Percentiles rank a stretch among this genome's conserved stretches.
Conservation (phyloP, 2,888 invertebrate species). For the Ophion slaviceki region DNA sequence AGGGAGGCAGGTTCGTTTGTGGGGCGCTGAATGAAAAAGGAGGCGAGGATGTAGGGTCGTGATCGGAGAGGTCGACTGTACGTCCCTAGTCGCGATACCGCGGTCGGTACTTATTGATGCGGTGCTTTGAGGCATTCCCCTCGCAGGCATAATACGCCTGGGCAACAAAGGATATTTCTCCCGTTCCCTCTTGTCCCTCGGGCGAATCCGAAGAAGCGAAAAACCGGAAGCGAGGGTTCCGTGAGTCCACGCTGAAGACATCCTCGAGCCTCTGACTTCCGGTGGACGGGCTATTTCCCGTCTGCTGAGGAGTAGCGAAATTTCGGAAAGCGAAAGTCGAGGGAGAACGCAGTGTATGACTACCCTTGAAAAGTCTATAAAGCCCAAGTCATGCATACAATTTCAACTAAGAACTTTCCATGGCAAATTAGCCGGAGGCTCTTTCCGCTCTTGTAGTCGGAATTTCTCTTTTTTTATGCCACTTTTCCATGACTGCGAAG, state of each 20-base stretch:
- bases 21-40: slow-evolving; percentile 2
- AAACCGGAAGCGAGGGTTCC: slow-evolving; percentile 64
- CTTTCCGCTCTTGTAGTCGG: slow-evolving; percentile 53
- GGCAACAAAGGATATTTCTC: slow-evolving; percentile 51
- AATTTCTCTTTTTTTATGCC: slow-evolving; percentile 27
- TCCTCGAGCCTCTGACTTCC: slow-evolving; percentile 64
- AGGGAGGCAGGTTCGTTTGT: slow-evolving; percentile 8
- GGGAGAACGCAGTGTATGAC: slow-evolving; percentile 1
- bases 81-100: slow-evolving; percentile 21
- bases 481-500: slow-evolving; percentile 14
- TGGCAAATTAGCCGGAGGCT: slow-evolving; percentile 65
- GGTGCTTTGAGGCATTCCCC: slow-evolving; percentile 48
- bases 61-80: slow-evolving; percentile 36
- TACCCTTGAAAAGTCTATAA: slow-evolving; percentile 40
- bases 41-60: slow-evolving; percentile 6
- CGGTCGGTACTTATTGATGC: slow-evolving; percentile 8
- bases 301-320: slow-evolving; percentile 21
- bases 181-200: slow-evolving; percentile 14
- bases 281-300: slow-evolving; percentile 55
- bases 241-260: slow-evolving; percentile 53
- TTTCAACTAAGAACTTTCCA: slow-evolving; percentile 62
- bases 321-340: slow-evolving; percentile 24
- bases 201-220: slow-evolving; percentile 48
- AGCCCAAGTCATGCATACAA: slow-evolving; percentile 62
- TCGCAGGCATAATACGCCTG: slow-evolving; percentile 32